Percentiles rank a stretch among this genome's conserved stretches.
Evolutionary conservation across 2,888 invertebrate species (phyloP).

Genomic region (Seira sanloemensis): DNA sequence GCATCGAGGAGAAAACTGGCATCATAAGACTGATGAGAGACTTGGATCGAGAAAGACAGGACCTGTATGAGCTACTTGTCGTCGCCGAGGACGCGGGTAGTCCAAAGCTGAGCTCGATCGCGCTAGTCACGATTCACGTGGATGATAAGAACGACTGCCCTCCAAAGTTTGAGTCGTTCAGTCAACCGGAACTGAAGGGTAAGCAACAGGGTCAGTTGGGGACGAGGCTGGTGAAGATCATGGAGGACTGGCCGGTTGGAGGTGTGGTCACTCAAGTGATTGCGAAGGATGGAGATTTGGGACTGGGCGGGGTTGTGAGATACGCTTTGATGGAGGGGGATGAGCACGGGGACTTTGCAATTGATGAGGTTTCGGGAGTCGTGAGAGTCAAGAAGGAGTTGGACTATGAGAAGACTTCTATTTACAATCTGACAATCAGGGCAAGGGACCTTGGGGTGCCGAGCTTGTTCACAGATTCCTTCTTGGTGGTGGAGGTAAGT

Average conservation of each 20-base stretch:
- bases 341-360: constrained; percentile 83
- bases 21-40: constrained; percentile 85
- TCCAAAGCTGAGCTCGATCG: constrained; percentile 81
- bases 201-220: too few relatives aligned
- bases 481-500: constrained; percentile 85
- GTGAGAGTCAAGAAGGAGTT: constrained; percentile 86
- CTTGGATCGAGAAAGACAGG: constrained; percentile 92
- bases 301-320: constrained; percentile 86
- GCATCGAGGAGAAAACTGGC: constrained; percentile 87
- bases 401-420: constrained; percentile 93
- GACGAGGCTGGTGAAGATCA: constrained; percentile 82
- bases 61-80: constrained; percentile 89
- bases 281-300: constrained; percentile 90
- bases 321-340: constrained; percentile 85
- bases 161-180: constrained; percentile 90
- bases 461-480: constrained; percentile 86
- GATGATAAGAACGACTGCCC: constrained; percentile 85
- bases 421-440: constrained; percentile 90
- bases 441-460: constrained; percentile 92
- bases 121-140: constrained; percentile 71
- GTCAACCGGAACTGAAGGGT: too few relatives aligned
- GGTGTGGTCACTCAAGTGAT: constrained; percentile 88
- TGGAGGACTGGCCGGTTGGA: constrained; percentile 93
- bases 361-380: constrained; percentile 91
- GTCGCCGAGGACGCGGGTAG: constrained; percentile 93